Base-by-base conservation (phyloP, 1,140 invertebrate genomes). In the Zeugodacus cucurbitae region DNA sequence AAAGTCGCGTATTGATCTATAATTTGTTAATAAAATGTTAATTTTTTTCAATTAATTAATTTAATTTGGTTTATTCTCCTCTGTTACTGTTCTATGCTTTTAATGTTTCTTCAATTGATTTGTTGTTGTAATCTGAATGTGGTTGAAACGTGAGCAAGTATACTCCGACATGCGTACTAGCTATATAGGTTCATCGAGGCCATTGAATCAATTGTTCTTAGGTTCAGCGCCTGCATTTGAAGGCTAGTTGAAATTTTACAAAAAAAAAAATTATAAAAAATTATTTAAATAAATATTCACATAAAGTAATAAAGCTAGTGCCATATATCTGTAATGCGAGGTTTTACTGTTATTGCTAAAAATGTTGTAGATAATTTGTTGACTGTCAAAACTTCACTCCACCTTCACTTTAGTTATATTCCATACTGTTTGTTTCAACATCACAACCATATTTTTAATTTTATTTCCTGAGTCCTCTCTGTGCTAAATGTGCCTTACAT, bases 71-170 rank as follows among this genome's bases (percentile, higher is more conserved):
- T 29, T 82, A n/a, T 48, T 82, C 48, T 82, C 22, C 74, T 82
- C 10, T 48, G 22, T 26, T 32, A 34, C 44, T 54, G 2, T 7
- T 14, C 10, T 82, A 48, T 54, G 74, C 41, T 82, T 78, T 82
- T 48, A 41, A 7, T 82, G 74, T 17, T 48, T 82, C 41, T 54
- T 70, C 34, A 32, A 20, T 82, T 82, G 11, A 29, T 82, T 14
- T 82, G 22, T 82, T 82, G 26, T 54, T 82, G 26, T 82, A 48
- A 82, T 48, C 74, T 82, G 74, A n/a, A 82, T 82, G 44, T 82
- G 22, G 20, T 82, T 82, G 74, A 82, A 82, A 82, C 74, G 74
- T 82, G 74, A 82, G 74, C 41, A 82, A 82, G 74, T 82, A 82
- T 82, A 82, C 74, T 82, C 74, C 26, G 74, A 82, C 44, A 82